A percentile compares a stretch with the other conserved stretches of the same genome.
Evolutionary conservation across 2,888 invertebrate genomes (phyloP).

Genomic region (Fabriciana adippe): DNA sequence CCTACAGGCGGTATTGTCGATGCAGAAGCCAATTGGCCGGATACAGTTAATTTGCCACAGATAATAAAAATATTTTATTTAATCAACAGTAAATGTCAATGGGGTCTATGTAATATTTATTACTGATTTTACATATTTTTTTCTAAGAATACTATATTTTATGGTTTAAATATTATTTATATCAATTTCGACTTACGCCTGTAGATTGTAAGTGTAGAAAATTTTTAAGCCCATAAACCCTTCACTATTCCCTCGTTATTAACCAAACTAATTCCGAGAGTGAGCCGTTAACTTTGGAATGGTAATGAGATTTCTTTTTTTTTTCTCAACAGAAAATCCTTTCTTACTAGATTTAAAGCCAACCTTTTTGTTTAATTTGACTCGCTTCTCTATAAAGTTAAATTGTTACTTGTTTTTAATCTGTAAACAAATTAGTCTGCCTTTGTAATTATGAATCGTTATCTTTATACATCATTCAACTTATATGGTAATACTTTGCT

Average conservation of each 20-base stretch:
- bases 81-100: too few relatives aligned
- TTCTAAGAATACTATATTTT: not conserved
- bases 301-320: conserved; percentile 59
- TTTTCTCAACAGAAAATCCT: conserved; percentile 41
- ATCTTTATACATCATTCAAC: conserved; percentile 10
- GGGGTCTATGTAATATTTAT: too few relatives aligned
- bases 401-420: conserved; percentile 12
- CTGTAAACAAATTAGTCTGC: conserved; percentile 13
- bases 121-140: not conserved
- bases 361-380: conserved; percentile 31
- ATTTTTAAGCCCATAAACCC: conserved; percentile 54
- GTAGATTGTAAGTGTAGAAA: conserved; percentile 27
- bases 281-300: conserved; percentile 61
- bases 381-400: conserved; percentile 9
- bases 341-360: conserved; percentile 38
- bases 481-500: not conserved
- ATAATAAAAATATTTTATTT: too few relatives aligned
- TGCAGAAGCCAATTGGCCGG: not conserved
- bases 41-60: too few relatives aligned
- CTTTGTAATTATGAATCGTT: conserved; percentile 16
- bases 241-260: conserved; percentile 58
- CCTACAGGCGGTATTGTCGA: not conserved
- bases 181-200: conserved; percentile 9
- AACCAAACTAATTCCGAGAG: conserved; percentile 62
- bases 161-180: too few relatives aligned